Conservation (phyloP, 2,888 invertebrate genomes). For the Noctua janthe region DNA sequence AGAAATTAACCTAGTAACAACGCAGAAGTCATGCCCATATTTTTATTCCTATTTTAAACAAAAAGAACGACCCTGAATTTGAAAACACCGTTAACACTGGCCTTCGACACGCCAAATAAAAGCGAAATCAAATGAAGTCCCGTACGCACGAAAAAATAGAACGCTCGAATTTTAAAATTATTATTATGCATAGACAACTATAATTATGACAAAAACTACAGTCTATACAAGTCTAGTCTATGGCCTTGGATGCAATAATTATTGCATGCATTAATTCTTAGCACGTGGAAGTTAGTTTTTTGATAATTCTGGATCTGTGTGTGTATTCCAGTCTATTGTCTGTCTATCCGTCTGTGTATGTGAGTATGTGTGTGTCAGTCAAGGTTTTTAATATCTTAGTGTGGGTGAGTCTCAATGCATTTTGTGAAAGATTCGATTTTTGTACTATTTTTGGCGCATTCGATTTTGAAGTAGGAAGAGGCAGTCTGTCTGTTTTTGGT, state of each 20-base stretch:
- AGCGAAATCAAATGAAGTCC: slow-evolving; percentile 31
- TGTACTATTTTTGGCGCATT: slow-evolving; percentile 4
- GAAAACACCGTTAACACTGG: slow-evolving; percentile 32
- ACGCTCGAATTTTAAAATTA: slow-evolving; percentile 31
- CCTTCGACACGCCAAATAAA: slow-evolving; percentile 32
- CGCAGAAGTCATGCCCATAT: neutral
- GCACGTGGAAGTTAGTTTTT: slow-evolving; percentile 38
- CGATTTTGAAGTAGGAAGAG: slow-evolving; percentile 1
- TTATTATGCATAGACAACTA: slow-evolving; percentile 32
- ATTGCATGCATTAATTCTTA: slow-evolving; percentile 42
- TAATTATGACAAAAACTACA: slow-evolving; percentile 58
- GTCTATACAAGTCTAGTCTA: slow-evolving; percentile 50
- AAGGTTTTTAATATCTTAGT: slow-evolving; percentile 36
- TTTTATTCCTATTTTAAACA: neutral
- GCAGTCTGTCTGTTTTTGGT: neutral
- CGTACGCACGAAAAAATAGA: slow-evolving; percentile 28
- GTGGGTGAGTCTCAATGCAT: slow-evolving; percentile 26
- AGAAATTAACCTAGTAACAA: neutral
- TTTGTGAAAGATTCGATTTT: slow-evolving; percentile 16
- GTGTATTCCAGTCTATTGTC: slow-evolving; percentile 41
- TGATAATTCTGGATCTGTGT: slow-evolving; percentile 15
- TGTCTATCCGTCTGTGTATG: slow-evolving; percentile 23
- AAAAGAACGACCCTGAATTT: slow-evolving; percentile 9
- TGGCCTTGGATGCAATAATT: slow-evolving; percentile 56
- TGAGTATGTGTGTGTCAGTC: slow-evolving; percentile 28